Evolutionary conservation across 2,113 vertebrate genomes (phyloP), one percentile per base, ranked within the genome.

Genomic region (Ailurus styani): DNA sequence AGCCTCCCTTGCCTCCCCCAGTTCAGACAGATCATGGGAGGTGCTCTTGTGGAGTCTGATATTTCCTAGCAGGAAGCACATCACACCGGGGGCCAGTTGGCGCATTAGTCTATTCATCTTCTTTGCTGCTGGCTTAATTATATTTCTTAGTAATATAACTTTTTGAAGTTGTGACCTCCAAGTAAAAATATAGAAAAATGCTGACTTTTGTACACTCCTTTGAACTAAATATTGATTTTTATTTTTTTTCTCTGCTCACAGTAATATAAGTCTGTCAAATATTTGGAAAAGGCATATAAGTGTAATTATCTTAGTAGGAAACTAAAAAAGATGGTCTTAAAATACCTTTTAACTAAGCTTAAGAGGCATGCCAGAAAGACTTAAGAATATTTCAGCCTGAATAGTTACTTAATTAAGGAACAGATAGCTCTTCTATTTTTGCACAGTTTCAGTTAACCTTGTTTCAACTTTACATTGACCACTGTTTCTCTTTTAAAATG

Each of bases 231-330:
- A 89, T 64, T 96, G 91, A 96, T 89, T 95, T 97, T 95, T 87
- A 52, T 52, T 90, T 93, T 97, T 75, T 77, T 52, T 18, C 72
- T 95, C 42, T 89, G 73, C 64, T 86, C 14, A 70, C 37, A 90
- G 86, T 96, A 85, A 95, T 57, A 13, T 86, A 91, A 93, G 42
- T 87, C 79, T 52, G 88, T 98, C 94, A 96, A 94, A 93, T 52
- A 40, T 79, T 93, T 98, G 96, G 95, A 98, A 98, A 98, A 97
- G 70, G 66, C n/a, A 81, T 93, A 73, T 5, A 86, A 90, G 64
- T 96, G 31, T 92, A 97, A 94, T 98, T 84, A 97, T 96, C 90
- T 97, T 70, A 95, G 87, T 89, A 68, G 57, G 64, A 98, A 95
- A n/a, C 81, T 95, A 73, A 97, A 54, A 54, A 94, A 95, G 82